phyloP scores from a whole-genome alignment of 2,113 vertebrate genomes.

The Cephalopterus ornatus region DNA sequence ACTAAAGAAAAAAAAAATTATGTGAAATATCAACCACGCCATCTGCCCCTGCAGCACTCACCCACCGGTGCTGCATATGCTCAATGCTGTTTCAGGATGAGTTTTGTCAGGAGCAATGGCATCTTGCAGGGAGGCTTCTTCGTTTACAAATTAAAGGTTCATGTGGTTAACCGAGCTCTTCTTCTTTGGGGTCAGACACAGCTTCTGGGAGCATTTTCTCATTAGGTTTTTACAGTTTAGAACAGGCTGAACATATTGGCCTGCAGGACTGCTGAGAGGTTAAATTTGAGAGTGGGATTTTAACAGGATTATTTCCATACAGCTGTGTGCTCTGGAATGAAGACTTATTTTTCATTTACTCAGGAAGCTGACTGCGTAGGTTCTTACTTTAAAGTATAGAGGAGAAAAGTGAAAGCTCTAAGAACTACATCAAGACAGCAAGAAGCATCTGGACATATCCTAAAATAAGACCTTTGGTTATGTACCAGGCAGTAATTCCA shows the following conservation, averaged over 20 bases:
- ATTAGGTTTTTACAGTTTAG: neutral
- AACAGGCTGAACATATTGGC: neutral
- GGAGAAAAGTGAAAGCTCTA: neutral
- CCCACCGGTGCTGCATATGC: accelerated
- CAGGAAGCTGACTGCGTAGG: neutral
- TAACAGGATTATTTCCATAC: neutral
- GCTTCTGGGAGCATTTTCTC: neutral
- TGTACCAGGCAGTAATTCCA: neutral
- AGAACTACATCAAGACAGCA: neutral
- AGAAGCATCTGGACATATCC: neutral
- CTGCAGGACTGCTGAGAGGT: neutral
- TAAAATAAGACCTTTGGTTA: neutral
- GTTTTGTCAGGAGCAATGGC: neutral
- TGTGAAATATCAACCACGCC: neutral
- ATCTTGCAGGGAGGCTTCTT: neutral
- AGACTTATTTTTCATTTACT: neutral
- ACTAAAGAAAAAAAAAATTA: neutral
- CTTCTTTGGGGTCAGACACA: neutral
- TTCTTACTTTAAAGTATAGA: neutral
- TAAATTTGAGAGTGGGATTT: neutral
- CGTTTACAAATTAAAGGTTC: neutral
- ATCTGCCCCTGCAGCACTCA: neutral
- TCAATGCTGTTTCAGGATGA: neutral
- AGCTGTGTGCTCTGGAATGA: neutral
- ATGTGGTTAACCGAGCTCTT: neutral